Base-by-base conservation (phyloP, 1,140 invertebrate species). In the Thereuonema tuberculata region DNA sequence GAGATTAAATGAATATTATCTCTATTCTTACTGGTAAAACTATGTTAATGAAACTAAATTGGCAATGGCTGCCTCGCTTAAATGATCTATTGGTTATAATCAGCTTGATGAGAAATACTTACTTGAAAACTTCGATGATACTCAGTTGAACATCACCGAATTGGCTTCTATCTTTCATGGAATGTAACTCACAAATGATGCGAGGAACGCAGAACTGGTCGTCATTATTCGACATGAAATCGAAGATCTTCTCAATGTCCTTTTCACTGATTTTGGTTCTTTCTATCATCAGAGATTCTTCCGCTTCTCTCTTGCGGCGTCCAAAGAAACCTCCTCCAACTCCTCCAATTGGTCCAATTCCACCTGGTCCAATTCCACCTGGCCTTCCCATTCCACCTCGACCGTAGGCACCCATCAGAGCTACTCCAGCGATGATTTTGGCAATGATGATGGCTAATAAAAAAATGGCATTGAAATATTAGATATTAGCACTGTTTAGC, bases 321-420 rank as follows among this genome's bases (percentile, higher is more conserved):
- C 62, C 5, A 14, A 48, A 20, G 62, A 59, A 1, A 28, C 28
- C 23, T 27, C n/a, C 5, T 63, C 61, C 31, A 48, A 55, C 21
- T 57, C 26, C 24, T 49, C 61, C 26, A 62, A 59, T 15, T 63
- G 62, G 27, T 59, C 62, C 1, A 59, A 63, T 52, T 61, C 56
- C 31, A 14, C 27, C 24, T 49, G 50, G 25, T 59, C 61, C 23
- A 53, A 62, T n/a, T 2, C 61, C 31, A 57, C 61, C 43, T 62
- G 61, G 29, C 23, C 24, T 20, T 9, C 15, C 5, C 14, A 20
- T 5, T 3, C 1, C 5, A 2, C 15, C 26, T 24, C n/a, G 20
- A 27, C 12, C 46, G 21, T 23, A 56, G 37, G n/a, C 20, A 23
- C 37, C 37, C 25, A 54, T 60, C n/a, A 28, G 50, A 48, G 37